Conservation (phyloP, 2,797 vertebrate species). For the Heterohyrax brucei region DNA sequence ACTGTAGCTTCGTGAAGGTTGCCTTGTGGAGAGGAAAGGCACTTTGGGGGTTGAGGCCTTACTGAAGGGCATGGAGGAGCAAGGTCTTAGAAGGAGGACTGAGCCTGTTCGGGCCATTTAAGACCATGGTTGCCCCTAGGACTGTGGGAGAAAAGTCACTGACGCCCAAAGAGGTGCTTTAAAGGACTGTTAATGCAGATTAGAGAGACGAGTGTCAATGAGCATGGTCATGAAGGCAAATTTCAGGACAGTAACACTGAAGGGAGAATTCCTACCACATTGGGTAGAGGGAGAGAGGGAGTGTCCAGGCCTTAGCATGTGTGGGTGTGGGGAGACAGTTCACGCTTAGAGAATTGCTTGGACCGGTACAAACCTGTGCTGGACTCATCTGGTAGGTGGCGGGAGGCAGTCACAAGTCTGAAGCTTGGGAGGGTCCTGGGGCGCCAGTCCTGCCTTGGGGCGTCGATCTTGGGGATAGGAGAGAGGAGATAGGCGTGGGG, state of each 20-base stretch:
- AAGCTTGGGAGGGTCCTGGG: not conserved
- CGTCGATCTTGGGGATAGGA: not conserved
- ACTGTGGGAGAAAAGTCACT: not conserved
- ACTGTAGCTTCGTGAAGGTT: not conserved
- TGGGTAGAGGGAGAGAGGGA: not conserved
- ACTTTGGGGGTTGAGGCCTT: not conserved
- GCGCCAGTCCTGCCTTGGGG: not conserved
- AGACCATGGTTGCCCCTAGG: not conserved
- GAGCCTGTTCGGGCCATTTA: not conserved
- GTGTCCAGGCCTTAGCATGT: not conserved
- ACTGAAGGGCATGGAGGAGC: not conserved
- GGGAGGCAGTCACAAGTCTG: not conserved
- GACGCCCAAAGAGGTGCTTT: not conserved
- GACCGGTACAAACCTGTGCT: not conserved
- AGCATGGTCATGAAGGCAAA: conserved; percentile 32
- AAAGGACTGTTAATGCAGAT: not conserved
- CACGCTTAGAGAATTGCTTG: not conserved
- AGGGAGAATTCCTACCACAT: not conserved
- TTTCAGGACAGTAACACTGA: conserved; percentile 35
- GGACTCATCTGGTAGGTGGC: not conserved
- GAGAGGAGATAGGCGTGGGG: not conserved
- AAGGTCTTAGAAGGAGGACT: not conserved
- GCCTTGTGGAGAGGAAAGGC: not conserved
- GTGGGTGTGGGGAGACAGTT: not conserved
- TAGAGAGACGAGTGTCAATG: not conserved